phyloP scores from a whole-genome alignment of 2,888 invertebrate genomes.

The Xestoiulus laeticollis region DNA sequence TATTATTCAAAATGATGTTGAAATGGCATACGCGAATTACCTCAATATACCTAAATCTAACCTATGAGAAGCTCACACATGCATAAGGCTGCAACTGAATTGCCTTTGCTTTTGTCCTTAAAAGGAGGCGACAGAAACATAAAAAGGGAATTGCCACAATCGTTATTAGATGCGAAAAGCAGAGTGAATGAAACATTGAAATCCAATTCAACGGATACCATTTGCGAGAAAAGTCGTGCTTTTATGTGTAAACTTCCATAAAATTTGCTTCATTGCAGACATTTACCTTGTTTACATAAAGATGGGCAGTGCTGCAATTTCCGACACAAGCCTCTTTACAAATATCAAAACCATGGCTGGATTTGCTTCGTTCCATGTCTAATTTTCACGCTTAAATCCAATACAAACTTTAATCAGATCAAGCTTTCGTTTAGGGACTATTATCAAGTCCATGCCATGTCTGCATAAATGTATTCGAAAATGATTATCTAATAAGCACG shows the following conservation, averaged over 20 bases:
- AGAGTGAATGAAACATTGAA: slow-evolving; percentile 26
- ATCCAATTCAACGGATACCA: slow-evolving; percentile 6
- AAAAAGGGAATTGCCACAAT: slow-evolving; percentile 26
- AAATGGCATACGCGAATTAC: background rate
- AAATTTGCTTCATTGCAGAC: slow-evolving; percentile 26
- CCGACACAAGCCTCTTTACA: background rate
- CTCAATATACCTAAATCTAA: background rate
- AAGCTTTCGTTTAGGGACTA: background rate
- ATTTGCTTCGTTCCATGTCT: background rate
- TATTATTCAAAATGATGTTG: background rate
- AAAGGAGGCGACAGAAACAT: background rate
- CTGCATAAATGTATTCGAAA: background rate
- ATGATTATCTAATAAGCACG: too few relatives aligned
- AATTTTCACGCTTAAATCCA: background rate
- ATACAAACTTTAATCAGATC: background rate
- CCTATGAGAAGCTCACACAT: background rate
- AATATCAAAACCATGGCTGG: background rate
- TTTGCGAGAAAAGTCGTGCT: background rate
- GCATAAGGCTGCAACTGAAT: background rate
- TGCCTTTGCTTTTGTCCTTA: slow-evolving; percentile 3
- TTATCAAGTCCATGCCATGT: background rate
- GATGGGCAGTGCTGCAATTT: background rate
- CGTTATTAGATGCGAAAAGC: slow-evolving; percentile 26
- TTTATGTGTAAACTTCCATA: background rate
- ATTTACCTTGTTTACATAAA: slow-evolving; percentile 17